Conservation (phyloP, 2,888 invertebrate genomes). For the Listrodromus nycthemerus region DNA sequence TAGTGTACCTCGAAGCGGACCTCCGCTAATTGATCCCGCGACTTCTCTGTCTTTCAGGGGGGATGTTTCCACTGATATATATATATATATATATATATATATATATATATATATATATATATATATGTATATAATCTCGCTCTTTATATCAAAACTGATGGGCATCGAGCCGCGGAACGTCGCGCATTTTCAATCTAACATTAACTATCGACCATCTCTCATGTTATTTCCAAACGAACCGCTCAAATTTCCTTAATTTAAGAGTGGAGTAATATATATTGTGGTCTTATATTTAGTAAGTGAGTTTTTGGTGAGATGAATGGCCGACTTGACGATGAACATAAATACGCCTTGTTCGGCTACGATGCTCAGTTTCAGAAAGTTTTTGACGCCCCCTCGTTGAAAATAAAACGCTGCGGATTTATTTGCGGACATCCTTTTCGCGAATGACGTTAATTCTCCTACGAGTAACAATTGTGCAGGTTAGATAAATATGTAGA, state of each 20-base stretch:
- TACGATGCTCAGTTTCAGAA: too few relatives aligned
- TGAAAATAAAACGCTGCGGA: too few relatives aligned
- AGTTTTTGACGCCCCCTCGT: too few relatives aligned
- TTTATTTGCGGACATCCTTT: too few relatives aligned
- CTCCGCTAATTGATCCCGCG: conserved; percentile 76
- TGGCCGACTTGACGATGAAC: too few relatives aligned
- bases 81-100: conserved; percentile 72
- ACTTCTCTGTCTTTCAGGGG: conserved; percentile 85
- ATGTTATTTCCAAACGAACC: neutral
- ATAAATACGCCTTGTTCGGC: too few relatives aligned
- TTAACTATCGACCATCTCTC: neutral
- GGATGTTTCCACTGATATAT: conserved; percentile 41
- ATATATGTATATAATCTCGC: neutral
- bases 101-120: too few relatives aligned
- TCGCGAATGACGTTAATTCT: too few relatives aligned
- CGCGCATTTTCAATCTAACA: neutral
- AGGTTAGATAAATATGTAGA: too few relatives aligned
- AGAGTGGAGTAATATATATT: neutral
- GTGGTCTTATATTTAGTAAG: too few relatives aligned
- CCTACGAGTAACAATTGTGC: too few relatives aligned
- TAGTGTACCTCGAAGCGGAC: conserved; percentile 62
- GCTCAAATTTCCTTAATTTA: neutral
- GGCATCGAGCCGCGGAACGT: conserved; percentile 2
- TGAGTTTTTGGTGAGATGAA: too few relatives aligned
- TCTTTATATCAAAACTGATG: conserved; percentile 31